Conservation (phyloP, 2,797 vertebrate species). For the Onychomys leucogaster region DNA sequence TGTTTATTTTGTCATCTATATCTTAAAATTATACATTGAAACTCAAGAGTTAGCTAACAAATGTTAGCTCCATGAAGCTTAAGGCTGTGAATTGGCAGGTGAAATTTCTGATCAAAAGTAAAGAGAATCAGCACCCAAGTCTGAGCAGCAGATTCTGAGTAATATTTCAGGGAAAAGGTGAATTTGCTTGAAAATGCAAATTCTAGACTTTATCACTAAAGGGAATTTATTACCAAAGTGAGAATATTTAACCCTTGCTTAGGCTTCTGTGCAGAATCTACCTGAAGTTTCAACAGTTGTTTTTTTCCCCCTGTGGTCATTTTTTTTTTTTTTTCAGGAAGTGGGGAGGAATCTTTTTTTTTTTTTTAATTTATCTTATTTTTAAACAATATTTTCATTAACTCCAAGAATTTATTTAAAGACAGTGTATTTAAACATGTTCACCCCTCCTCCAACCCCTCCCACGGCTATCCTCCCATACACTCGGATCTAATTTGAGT, state of each 20-base stretch:
- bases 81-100: conserved; percentile 47
- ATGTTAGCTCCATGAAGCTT: background rate
- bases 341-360: background rate
- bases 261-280: conserved; percentile 11
- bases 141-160: background rate
- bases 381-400: background rate
- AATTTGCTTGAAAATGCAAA: conserved; percentile 18
- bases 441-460: background rate
- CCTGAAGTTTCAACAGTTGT: background rate
- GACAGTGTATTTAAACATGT: background rate
- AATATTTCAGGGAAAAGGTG: background rate
- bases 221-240: conserved; percentile 38
- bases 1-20: conserved; percentile 27
- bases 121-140: conserved; percentile 11
- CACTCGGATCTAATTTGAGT: too few species aligned
- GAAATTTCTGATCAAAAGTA: conserved; percentile 64
- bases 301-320: background rate
- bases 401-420: background rate
- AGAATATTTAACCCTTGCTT: background rate
- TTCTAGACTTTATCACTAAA: conserved; percentile 7
- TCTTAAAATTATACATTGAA: conserved; percentile 57
- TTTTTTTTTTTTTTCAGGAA: background rate
- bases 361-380: background rate
- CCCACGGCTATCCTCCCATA: too few species aligned
- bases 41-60: conserved; percentile 44